Conservation (phyloP, 2,113 vertebrate genomes). For the Psephotus haematonotus region DNA sequence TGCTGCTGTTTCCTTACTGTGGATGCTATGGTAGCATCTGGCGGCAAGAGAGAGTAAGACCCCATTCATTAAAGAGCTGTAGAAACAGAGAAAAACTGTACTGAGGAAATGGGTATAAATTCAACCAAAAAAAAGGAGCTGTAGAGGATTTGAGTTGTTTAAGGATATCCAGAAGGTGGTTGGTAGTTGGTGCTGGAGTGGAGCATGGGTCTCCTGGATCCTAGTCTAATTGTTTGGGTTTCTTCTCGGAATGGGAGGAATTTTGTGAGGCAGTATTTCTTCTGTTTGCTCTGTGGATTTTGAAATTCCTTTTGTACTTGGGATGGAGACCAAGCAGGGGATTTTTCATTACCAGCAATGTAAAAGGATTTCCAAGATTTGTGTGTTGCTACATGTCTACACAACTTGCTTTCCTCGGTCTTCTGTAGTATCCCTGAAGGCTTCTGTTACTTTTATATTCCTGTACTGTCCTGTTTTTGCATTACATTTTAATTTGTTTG, state of each 20-base stretch:
- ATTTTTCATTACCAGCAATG: neutral
- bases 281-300: neutral
- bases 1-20: neutral
- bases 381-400: neutral
- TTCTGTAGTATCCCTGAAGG: neutral
- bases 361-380: neutral
- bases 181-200: accelerated
- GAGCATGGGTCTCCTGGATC: neutral
- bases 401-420: neutral
- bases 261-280: neutral
- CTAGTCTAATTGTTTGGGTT: neutral
- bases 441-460: neutral
- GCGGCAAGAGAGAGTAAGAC: neutral
- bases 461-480: neutral
- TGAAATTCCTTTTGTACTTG: neutral
- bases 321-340: neutral
- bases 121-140: neutral
- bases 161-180: accelerated
- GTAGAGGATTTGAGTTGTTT: neutral
- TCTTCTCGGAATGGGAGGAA: accelerated
- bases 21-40: accelerated
- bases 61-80: neutral
- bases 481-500: neutral
- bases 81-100: neutral
- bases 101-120: neutral